Conservation (phyloP, 2,113 vertebrate genomes). For the Myrmophylax atrothorax region DNA sequence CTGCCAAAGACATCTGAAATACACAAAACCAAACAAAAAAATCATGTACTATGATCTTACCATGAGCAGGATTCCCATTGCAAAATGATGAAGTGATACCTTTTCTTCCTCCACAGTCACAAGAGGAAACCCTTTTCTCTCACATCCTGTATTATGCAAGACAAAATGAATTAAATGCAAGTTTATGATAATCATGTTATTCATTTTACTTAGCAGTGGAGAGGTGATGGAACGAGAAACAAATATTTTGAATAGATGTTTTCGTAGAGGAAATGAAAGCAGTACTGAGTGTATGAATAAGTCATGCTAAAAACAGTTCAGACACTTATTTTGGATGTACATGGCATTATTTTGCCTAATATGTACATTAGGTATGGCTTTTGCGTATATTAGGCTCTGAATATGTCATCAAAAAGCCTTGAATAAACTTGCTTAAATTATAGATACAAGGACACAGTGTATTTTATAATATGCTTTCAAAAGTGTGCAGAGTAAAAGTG, state of each 20-base stretch:
- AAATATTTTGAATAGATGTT: slow-evolving; percentile 51
- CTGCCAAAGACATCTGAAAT: neutral
- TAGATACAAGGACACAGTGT: neutral
- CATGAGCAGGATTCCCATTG: neutral
- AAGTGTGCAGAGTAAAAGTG: neutral
- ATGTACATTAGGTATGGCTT: neutral
- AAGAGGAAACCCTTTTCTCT: neutral
- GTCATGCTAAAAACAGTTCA: neutral
- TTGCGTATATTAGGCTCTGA: neutral
- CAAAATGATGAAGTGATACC: neutral
- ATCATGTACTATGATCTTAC: neutral
- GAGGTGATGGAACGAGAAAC: slow-evolving; percentile 40
- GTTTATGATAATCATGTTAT: slow-evolving; percentile 32
- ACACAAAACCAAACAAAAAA: neutral
- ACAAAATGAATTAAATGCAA: slow-evolving; percentile 19
- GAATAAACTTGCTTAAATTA: slow-evolving; percentile 29
- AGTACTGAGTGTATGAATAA: neutral
- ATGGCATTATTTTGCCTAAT: slow-evolving; percentile 6
- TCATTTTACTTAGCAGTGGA: slow-evolving; percentile 26
- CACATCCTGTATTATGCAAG: neutral
- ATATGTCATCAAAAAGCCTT: neutral
- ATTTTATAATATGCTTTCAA: neutral
- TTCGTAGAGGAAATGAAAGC: neutral
- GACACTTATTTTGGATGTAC: neutral
- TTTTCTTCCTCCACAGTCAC: neutral